Evolutionary conservation across 2,888 invertebrate species (phyloP), one percentile per base, ranked within the genome.

Genomic region (Melipona bicolor): DNA sequence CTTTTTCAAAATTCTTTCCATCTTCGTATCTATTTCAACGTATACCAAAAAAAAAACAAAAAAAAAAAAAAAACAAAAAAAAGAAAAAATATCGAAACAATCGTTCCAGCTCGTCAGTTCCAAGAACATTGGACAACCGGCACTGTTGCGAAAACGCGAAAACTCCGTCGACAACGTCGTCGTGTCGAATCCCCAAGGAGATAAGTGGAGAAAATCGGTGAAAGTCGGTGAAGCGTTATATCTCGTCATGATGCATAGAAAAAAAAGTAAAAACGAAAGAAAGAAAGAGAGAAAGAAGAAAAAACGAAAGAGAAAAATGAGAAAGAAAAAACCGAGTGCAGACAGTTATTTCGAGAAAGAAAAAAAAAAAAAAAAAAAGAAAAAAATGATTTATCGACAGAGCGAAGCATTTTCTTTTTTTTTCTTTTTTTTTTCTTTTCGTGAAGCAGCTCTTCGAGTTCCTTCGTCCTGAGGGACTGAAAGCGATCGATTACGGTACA

Each of bases 401-500:
- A 83, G 83, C 81, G 65, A 83, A 83, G 77, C 73, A 74, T 36
- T 83, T 79, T 64, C 19, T 64, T 43, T 43, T 43, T 43, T 43
- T 9, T 9, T 43, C 11, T 43, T 43, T 43, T 43, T 1, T 43
- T 36, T 36, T 36, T 9, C 9, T 43, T 43, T 79, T 73, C 64
- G 77, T 59, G 64, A 83, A 83, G 79, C 76, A 68, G 67, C 54
- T 80, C 69, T 72, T 81, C 77, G 65, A 72, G 71, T 78, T 70
- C 50, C 70, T 68, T 81, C 77, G 62, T 62, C 3, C 61, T 73
- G 62, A 74, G 78, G 64, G 49, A 70, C 65, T 65, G 77, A 71
- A 80, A 85, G 80, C 85, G 79, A 81, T 75, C 77, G 62, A 67
- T 79, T 52, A 81, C 65, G 74, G 71, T 82, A 79, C 81, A 70